These are phyloP conservation scores for Centroberyx gerrardi DNA, from an alignment of 2,797 vertebrate species.

Conservation along the genomic window DNA sequence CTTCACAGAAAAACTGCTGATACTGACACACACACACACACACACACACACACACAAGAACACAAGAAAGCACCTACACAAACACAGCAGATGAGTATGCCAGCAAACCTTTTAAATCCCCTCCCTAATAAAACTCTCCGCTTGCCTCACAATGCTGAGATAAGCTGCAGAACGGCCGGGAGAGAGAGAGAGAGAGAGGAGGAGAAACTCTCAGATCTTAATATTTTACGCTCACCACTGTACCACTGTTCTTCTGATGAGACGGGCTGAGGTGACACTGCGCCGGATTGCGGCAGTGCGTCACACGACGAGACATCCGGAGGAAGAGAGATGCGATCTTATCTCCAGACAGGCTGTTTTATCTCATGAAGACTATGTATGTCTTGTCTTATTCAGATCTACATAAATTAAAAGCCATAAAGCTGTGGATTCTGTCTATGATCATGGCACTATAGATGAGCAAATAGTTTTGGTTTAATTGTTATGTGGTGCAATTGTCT, in stretches of 20 bases:
- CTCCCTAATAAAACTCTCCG: constrained; percentile 52
- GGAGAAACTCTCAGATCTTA: constrained; percentile 55
- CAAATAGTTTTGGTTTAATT: constrained; percentile 29
- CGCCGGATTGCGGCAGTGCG: constrained; percentile 27
- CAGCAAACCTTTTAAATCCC: constrained; percentile 72
- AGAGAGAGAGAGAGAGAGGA: constrained; percentile 18
- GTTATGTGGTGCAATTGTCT: constrained; percentile 18
- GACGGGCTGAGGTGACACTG: constrained; percentile 16
- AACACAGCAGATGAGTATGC: constrained; percentile 27
- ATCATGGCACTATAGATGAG: constrained; percentile 33
- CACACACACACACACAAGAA: constrained; percentile 8
- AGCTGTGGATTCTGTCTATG: constrained; percentile 31
- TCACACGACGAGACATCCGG: neutral
- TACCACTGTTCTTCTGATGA: constrained; percentile 10
- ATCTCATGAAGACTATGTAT: too few species aligned
- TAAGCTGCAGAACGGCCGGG: constrained; percentile 56
- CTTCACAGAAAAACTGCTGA: constrained; percentile 54
- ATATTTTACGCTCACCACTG: constrained; percentile 27
- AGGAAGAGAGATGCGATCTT: neutral
- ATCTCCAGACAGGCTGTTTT: constrained; percentile 1
- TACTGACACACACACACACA: constrained; percentile 33
- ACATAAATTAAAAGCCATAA: constrained; percentile 10
- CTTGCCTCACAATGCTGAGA: constrained; percentile 62
- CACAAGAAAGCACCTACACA: constrained; percentile 5
- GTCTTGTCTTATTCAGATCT: constrained; percentile 4